Evolutionary conservation across 1,140 invertebrate species (phyloP).

Genomic region (Diabrotica undecimpunctata): DNA sequence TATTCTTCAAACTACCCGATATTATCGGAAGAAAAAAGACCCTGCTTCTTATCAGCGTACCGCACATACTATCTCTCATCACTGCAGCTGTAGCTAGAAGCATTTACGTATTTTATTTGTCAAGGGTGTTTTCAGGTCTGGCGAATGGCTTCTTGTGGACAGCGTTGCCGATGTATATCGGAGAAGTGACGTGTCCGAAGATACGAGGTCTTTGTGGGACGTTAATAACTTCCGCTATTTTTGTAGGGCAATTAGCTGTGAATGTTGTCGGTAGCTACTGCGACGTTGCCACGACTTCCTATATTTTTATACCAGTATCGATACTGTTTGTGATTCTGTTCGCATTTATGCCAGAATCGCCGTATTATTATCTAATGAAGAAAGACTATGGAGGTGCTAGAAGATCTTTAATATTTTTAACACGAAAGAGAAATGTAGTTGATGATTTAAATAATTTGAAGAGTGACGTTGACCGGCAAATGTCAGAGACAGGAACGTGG

Average conservation of each 20-base stretch:
- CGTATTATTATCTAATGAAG: slow-evolving; percentile 39
- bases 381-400: slow-evolving; percentile 31
- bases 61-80: slow-evolving; percentile 24
- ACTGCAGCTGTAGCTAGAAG: slow-evolving; percentile 23
- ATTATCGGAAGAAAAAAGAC: slow-evolving; percentile 29
- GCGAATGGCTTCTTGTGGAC: slow-evolving; percentile 35
- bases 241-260: slow-evolving; percentile 50
- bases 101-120: slow-evolving; percentile 27
- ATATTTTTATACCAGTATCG: slow-evolving; percentile 19
- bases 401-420: slow-evolving; percentile 50
- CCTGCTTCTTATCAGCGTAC: slow-evolving; percentile 24
- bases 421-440: slow-evolving; percentile 31
- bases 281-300: slow-evolving; percentile 18
- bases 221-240: slow-evolving; percentile 49
- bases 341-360: slow-evolving; percentile 39
- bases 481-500: slow-evolving; percentile 32
- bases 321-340: slow-evolving; percentile 19
- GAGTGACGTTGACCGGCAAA: slow-evolving; percentile 34
- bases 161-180: slow-evolving; percentile 56
- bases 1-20: slow-evolving; percentile 24
- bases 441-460: slow-evolving; percentile 33
- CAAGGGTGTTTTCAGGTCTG: slow-evolving; percentile 33
- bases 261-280: slow-evolving; percentile 48
- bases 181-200: slow-evolving; percentile 61
- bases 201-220: slow-evolving; percentile 58